A percentile compares a stretch with the other conserved stretches of the same genome.
These are phyloP conservation scores for Anarhynchus alexandrinus DNA, from an alignment of 2,113 vertebrate species.

Conservation along the genomic window DNA sequence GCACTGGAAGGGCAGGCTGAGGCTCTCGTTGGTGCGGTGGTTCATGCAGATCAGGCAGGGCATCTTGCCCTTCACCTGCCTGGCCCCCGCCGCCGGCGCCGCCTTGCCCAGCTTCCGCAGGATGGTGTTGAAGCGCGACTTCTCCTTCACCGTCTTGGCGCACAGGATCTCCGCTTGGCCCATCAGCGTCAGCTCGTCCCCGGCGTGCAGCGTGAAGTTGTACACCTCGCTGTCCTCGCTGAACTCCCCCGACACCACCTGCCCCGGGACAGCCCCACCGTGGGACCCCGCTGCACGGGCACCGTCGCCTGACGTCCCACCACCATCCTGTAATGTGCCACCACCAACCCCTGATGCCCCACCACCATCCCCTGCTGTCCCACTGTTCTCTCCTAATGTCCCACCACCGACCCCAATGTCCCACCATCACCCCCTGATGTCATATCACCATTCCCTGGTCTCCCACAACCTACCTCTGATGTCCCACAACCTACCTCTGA, in stretches of 20 bases:
- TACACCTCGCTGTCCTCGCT: conserved; percentile 99
- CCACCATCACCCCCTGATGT: too few species aligned
- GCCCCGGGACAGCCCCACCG: background rate
- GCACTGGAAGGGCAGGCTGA: conserved; percentile 96
- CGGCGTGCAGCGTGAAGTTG: conserved; percentile 95
- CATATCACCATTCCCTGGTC: too few species aligned
- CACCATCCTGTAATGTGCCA: too few species aligned
- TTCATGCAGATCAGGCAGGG: conserved; percentile 98
- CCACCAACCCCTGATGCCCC: too few species aligned
- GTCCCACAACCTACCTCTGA: background rate
- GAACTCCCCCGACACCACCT: conserved; percentile 98
- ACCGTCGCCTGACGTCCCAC: fast-evolving
- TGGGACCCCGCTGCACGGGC: background rate
- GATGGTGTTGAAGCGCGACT: conserved; percentile 88
- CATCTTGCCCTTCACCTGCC: conserved; percentile 86
- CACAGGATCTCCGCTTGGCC: conserved; percentile 97
- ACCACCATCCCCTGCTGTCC: fast-evolving
- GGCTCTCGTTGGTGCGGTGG: conserved; percentile 97
- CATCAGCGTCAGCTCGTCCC: conserved; percentile 97
- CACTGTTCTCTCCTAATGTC: background rate
- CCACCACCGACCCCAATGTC: background rate
- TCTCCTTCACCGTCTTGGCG: conserved; percentile 88
- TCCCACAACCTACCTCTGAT: background rate
- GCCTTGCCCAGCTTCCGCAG: conserved; percentile 90
- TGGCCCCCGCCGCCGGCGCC: background rate